Base-by-base conservation (phyloP, 92 coral and sea anemone genomes). In the Muricea muricata region DNA sequence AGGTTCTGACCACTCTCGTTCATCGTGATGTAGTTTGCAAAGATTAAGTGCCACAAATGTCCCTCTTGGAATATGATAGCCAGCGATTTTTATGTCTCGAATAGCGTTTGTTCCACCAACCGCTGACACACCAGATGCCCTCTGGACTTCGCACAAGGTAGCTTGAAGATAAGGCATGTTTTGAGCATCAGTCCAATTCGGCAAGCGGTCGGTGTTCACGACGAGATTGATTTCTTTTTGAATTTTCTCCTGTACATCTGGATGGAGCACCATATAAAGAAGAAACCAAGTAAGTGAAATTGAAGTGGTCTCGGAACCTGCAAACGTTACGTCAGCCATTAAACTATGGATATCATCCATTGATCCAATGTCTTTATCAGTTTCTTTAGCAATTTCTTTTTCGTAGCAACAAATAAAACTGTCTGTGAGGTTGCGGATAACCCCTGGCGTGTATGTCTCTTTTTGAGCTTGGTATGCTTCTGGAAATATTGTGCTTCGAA, bases 11-110 rank as follows among this genome's bases (percentile, higher is more conserved):
- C 93, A 90, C 29, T 75, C 31, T 20, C 65, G 23, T 6, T 90
- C 60, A 13, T 90, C 93, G 78, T 90, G 90, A 39, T 90, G 90
- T 0, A 90, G 70, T 6, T 87, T 65, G 86, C 85, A 83, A 2
- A 90, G 75, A 61, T 90, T 90, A 26, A 84, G 76, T 1, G 30
- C n/a, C 20, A 90, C 61, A 7, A 33, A 47, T 17, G 91, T 87
- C 1, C 79, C 93, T 77, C 87, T 90, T 13, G 90, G 88, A n/a
- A 90, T 40, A 23, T 83, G 67, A 32, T 69, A 90, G 10, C 93
- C 91, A 75, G 66, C 69, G 70, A 87, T 41, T 12, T 85, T 77
- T 1, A 86, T 80, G 54, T 82, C 91, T 17, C 48, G 88, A 17
- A 73, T 7, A 0, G 75, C 31, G 39, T 34, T 23, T n/a, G 39